These are phyloP conservation scores for Eulemur coronatus DNA, from an alignment of 2,797 vertebrate genomes.

Conservation along the genomic window DNA sequence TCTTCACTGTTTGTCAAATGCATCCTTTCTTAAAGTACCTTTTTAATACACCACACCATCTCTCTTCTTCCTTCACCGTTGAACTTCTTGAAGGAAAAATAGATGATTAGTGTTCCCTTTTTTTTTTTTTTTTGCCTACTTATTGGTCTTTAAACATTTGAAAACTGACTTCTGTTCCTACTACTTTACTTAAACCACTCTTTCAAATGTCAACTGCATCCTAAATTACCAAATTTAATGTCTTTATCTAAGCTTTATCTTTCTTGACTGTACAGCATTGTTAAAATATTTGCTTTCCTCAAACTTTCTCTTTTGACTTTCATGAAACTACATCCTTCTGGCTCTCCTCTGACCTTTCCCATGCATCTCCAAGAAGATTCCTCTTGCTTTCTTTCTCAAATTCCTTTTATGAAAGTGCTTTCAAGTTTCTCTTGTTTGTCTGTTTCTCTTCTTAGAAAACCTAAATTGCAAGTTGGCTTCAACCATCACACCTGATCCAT, in stretches of 20 bases:
- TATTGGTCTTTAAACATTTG: neutral
- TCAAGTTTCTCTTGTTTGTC: neutral
- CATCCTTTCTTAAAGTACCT: neutral
- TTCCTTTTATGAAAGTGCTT: neutral
- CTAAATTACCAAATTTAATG: neutral
- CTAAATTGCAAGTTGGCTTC: neutral
- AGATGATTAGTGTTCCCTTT: neutral
- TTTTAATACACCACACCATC: neutral
- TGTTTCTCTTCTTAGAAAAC: neutral
- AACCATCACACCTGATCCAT: neutral
- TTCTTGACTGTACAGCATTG: neutral
- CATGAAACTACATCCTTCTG: neutral
- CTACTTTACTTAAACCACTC: neutral
- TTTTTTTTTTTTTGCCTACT: neutral
- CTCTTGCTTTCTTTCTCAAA: conserved; percentile 19
- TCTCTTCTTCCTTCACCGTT: neutral
- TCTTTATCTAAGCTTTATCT: neutral
- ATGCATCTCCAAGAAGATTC: neutral
- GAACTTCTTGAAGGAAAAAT: neutral
- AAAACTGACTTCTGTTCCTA: neutral
- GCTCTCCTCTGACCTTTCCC: neutral
- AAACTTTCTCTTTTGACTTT: neutral
- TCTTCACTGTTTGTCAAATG: neutral
- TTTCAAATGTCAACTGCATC: neutral
- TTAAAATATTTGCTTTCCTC: conserved; percentile 6